These are phyloP conservation scores for Phoxinus phoxinus DNA, from an alignment of 2,113 vertebrate species.

Conservation along the genomic window DNA sequence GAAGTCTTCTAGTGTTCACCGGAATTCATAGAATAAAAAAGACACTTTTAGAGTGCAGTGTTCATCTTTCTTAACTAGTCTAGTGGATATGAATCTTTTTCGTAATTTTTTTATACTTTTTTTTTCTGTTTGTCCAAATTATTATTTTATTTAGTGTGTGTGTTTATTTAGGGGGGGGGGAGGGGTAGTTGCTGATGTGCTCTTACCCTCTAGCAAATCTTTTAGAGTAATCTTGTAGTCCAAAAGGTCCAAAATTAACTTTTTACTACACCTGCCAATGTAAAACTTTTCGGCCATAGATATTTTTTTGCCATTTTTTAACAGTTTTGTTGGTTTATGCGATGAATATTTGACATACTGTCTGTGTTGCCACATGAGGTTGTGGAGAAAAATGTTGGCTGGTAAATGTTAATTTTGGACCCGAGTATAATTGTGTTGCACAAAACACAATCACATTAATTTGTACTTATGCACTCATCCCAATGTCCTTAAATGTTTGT, in stretches of 20 bases:
- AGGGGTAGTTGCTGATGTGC: not conserved
- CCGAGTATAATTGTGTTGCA: not conserved
- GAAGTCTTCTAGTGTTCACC: not conserved
- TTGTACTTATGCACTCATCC: slow-evolving; percentile 15
- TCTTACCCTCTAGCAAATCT: not conserved
- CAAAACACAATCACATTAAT: not conserved
- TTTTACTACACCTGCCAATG: not conserved
- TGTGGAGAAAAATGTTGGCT: not conserved
- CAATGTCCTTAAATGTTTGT: slow-evolving; percentile 33
- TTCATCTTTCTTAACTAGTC: not conserved
- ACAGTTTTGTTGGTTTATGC: not conserved
- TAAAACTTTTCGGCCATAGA: not conserved
- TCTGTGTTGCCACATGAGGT: not conserved
- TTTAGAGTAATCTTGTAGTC: not conserved
- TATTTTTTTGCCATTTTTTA: not conserved
- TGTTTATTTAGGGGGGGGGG: too few species aligned
- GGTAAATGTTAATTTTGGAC: slow-evolving; percentile 1
- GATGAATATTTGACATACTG: not conserved
- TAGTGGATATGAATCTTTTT: not conserved
- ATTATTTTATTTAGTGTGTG: too few species aligned
- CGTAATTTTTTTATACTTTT: not conserved
- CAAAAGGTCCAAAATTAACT: slow-evolving; percentile 12
- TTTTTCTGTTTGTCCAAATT: not conserved
- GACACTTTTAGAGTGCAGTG: not conserved
- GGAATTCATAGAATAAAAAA: not conserved